Evolutionary conservation across 2,797 vertebrate genomes (phyloP), one percentile per base, ranked within the genome.

Genomic region (Pyrocephalus nanus): DNA sequence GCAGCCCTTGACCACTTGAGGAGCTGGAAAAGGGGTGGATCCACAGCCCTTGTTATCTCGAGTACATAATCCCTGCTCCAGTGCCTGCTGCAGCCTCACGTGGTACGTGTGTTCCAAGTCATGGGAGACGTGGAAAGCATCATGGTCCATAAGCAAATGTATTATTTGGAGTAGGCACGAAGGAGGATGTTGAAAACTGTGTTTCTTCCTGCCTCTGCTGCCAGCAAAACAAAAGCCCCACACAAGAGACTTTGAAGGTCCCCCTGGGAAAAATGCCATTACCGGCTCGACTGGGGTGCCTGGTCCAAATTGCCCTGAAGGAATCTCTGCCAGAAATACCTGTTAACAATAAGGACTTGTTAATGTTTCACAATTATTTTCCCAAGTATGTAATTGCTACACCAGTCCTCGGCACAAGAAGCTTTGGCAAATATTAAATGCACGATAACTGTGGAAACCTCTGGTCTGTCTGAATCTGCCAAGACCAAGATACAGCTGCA

Each of bases 291-390:
- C 71, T 61, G 22, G 40, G 55, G 65, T 45, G 48, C 11, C 55
- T 90, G 79, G 92, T 93, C 95, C 93, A 94, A 94, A 84, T 15
- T 90, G 78, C 92, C 90, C 91, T 95, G 76, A 58, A 93, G 90
- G 70, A 92, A 73, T 78, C 76, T 67, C 87, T 92, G 90, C 94
- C 94, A 96, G 92, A 93, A 96, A 95, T 94, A 96, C 95, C 95
- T 97, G 95, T 74, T 96, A 97, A 95, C 93, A 97, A 96, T 97
- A 94, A 96, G 77, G 86, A 93, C 72, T 94, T 95, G 85, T 93
- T 95, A 94, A 94, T 89, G 82, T 92, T 96, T 95, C 96, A 92
- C 94, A 93, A 85, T 94, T 96, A 79, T 93, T 96, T 94, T 93
- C 91, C 77, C 78, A 92, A 96, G 86, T 82, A 47, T 93, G 80